phyloP scores from a whole-genome alignment of 2,797 vertebrate genomes.

The Falco biarmicus region DNA sequence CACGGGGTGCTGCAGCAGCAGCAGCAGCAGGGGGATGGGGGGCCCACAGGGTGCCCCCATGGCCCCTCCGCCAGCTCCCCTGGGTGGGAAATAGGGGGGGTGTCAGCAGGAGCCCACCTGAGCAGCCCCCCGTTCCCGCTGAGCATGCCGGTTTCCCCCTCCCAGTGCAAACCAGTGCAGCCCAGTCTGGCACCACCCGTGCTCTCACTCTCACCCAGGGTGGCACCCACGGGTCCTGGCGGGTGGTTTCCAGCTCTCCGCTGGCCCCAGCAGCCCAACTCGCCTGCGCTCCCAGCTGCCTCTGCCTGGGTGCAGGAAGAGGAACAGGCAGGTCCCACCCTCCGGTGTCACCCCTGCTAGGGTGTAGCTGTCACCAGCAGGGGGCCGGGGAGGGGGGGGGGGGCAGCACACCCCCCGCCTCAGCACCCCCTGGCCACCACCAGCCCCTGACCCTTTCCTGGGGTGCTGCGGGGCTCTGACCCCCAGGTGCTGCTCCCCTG shows the following conservation, averaged over 20 bases:
- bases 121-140: accelerated
- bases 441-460: not conserved
- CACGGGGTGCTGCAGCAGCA: not conserved
- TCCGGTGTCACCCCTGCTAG: not conserved
- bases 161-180: not conserved
- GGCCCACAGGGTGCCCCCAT: not conserved
- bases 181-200: not conserved
- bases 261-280: not conserved
- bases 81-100: not conserved
- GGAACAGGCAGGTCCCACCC: conserved; percentile 46
- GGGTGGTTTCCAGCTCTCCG: not conserved
- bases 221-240: not conserved
- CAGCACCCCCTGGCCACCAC: accelerated
- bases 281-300: not conserved
- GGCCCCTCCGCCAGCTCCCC: not conserved
- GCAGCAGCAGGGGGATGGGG: not conserved
- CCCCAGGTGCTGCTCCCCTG: not conserved
- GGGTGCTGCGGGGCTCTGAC: not conserved
- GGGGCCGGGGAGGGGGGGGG: no score
- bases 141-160: not conserved
- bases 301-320: not conserved
- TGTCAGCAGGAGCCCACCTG: not conserved
- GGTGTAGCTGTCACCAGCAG: not conserved
- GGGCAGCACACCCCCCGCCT: not conserved
- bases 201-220: not conserved